Base-by-base conservation (phyloP, 2,797 vertebrate genomes). In the Muscicapa striata region DNA sequence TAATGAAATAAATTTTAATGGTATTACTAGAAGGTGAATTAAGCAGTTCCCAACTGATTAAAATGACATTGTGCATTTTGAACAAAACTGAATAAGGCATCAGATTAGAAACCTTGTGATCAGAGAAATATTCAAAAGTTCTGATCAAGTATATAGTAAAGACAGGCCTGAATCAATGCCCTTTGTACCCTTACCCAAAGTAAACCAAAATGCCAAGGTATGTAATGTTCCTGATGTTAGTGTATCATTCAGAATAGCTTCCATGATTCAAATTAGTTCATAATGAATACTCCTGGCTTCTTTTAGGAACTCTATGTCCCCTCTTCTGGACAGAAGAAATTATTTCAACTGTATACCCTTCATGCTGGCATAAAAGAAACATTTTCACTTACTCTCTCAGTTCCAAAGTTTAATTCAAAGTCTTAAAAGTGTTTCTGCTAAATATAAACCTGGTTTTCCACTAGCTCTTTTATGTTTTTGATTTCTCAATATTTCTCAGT, bases 401-500 rank as follows among this genome's bases (percentile, higher is more conserved):
- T 84, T 94, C 82, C 58, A 78, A 85, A 89, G 54, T 68, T 87
- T 58, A 93, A 81, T 55, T 95, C 34, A 36, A 89, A 85, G 46
- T 89, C 89, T 76, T 92, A 86, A 93, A 91, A 92, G 14, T 57
- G 30, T 87, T 95, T 93, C 84, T 74, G 62, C 74, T 89, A 89
- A 93, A 92, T 84, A 90, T 82, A 92, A 93, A 73, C 52, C 49
- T 77, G 36, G 49, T 82, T 96, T 93, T 93, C 89, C 74, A 76
- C 87, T 75, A 78, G 40, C 54, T 92, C 41, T 89, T 95, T 92
- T 68, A 77, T 87, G 69, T 34, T 95, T 93, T 91, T 63, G 58
- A 66, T 92, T 94, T 95, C 89, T 68, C 40, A 87, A 14, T 91
- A 74, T 92, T 92, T 94, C 89, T 92, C 87, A 84, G 81, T 95